These are phyloP conservation scores for Cheirogaleus medius DNA, from an alignment of 2,113 vertebrate genomes.

Conservation along the genomic window DNA sequence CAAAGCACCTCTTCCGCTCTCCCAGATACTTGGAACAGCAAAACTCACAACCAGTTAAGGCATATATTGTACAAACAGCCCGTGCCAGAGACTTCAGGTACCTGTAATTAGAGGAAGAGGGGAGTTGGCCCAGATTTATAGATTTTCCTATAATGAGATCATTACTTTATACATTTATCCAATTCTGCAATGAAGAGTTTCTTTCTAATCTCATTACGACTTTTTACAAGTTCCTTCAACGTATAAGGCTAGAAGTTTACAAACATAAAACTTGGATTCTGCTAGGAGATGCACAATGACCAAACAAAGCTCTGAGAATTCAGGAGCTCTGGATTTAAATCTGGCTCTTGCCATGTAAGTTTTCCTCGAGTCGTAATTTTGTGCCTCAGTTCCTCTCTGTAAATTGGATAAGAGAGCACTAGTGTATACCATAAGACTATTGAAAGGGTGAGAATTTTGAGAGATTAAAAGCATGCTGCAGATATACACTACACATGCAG, in stretches of 20 bases:
- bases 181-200: constrained; percentile 40
- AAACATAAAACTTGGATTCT: not conserved
- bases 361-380: not conserved
- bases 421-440: not conserved
- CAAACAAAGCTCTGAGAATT: not conserved
- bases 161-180: constrained; percentile 54
- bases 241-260: not conserved
- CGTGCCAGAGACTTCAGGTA: not conserved
- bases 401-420: not conserved
- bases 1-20: not conserved
- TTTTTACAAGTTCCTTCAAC: constrained; percentile 48
- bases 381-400: not conserved
- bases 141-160: constrained; percentile 13
- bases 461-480: not conserved
- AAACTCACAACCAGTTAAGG: not conserved
- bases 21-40: not conserved
- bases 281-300: not conserved
- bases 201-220: constrained; percentile 45
- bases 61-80: not conserved
- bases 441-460: not conserved
- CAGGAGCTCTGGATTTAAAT: not conserved
- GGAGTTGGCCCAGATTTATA: not conserved
- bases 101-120: not conserved
- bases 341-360: not conserved
- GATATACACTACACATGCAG: not conserved